Evolutionary conservation across 2,888 invertebrate species (phyloP), one percentile per base, ranked within the genome.

Genomic region (Thecocarcelia acutangulata): DNA sequence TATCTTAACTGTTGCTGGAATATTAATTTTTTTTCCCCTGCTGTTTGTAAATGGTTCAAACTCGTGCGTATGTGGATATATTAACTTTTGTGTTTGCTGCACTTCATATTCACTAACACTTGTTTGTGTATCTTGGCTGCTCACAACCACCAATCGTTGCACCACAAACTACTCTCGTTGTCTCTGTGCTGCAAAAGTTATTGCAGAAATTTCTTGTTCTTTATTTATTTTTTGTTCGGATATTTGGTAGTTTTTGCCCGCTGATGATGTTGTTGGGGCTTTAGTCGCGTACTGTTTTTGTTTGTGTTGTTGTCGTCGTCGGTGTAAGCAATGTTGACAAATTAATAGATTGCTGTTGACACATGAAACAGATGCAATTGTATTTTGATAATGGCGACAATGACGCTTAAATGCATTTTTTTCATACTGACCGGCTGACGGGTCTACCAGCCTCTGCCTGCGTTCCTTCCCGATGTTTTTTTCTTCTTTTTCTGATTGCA

Each of bases 1-100:
- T 88, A 88, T 88, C 88, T 88, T 88, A 88, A 88, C 87, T 88
- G 88, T 87, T 88, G 87, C 85, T 88, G 87, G 88, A 88, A 88
- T 88, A 88, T 88, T 88, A 88, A 88, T 88, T 88, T 86, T 33
- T 88, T 85, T 87, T 87, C n/a, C n/a, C 87, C 87, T 87, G 87
- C 88, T 87, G 88, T 84, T 87, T 87, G 13, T 42, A 52, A n/a
- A 28, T 52, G 48, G 13, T 33, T 40, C 21, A 73, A 11, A 40
- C 33, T 48, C 19, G 15, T 12, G 82, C 4, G 33, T 33, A 9
- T 33, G 33, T 3, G 33, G 33, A 33, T 3, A 8, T 33, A 33
- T 33, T 33, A 33, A 33, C 33, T 33, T 33, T 33, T 33, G 33
- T 77, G 84, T 75, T 81, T 79, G 28, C 58, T 73, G 80, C 61